Base-by-base conservation (phyloP, 2,888 invertebrate genomes). In the Lapara coniferarum region DNA sequence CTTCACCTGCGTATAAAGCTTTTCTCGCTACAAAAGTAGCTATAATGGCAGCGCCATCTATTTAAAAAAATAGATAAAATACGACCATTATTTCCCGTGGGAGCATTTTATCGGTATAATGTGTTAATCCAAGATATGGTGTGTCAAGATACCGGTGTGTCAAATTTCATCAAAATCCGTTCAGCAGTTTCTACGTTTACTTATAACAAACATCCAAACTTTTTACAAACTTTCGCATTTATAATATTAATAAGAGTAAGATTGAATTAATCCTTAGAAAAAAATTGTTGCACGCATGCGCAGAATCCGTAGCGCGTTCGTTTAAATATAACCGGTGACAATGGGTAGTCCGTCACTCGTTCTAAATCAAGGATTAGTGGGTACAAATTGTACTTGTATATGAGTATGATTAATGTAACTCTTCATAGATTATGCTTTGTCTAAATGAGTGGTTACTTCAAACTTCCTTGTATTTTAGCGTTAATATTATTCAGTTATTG, bases 241-340 rank as follows among this genome's bases (percentile, higher is more conserved):
- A 25, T 25, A 25, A 25, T 25, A 25, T 25, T 25, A 25, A 25
- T 25, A 25, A 25, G 25, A 25, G 25, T 25, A 25, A 1, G 81
- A 83, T 88, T 88, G 88, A 87, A 89, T 89, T 87, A 86, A 85
- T 88, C 70, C 71, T 81, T 81, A 72, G 77, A 75, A 77, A 76
- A 73, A 81, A 85, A 84, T 81, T 77, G 79, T 77, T 77, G 73
- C 57, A 77, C 81, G 82, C 87, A 75, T 77, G 84, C 85, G 86
- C 85, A 81, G 84, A 81, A 87, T 87, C 82, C 83, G 72, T 75
- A 80, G 81, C 85, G 88, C 86, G 84, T 81, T 82, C 81, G 78
- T 85, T 82, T 90, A 91, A 88, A 91, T 90, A 88, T 92, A 92
- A 81, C 84, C 83, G 75, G 85, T 87, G 89, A 92, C 91, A 91